phyloP scores from a whole-genome alignment of 1,140 invertebrate species.

The Archivesica marissinica region DNA sequence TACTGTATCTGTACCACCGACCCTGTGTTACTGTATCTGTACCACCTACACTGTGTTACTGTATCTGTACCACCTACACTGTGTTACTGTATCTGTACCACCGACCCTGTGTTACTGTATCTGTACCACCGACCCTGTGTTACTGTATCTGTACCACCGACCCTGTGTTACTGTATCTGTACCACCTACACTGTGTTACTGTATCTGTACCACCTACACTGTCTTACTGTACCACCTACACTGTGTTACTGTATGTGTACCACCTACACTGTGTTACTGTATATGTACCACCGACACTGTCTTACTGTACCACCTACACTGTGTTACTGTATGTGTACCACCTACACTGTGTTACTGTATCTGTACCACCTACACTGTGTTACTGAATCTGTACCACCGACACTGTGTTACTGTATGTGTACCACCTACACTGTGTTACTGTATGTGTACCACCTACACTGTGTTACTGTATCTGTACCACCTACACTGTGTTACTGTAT shows the following conservation, averaged over 20 bases:
- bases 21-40: background rate
- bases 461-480: background rate
- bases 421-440: background rate
- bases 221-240: background rate
- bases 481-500: background rate
- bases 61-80: background rate
- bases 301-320: background rate
- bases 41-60: background rate
- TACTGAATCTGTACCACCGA: background rate
- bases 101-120: background rate
- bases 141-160: background rate
- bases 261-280: background rate
- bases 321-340: conserved; percentile 76
- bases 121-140: background rate
- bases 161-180: background rate
- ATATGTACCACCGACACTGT: conserved; percentile 76
- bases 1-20: background rate
- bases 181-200: background rate
- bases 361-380: background rate
- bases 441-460: conserved; percentile 77
- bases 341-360: background rate
- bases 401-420: conserved; percentile 76
- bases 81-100: background rate
- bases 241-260: conserved; percentile 76
- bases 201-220: too few species aligned